Evolutionary conservation across 2,888 invertebrate genomes (phyloP), one percentile per base, ranked within the genome.

Genomic region (Gortyna flavago): DNA sequence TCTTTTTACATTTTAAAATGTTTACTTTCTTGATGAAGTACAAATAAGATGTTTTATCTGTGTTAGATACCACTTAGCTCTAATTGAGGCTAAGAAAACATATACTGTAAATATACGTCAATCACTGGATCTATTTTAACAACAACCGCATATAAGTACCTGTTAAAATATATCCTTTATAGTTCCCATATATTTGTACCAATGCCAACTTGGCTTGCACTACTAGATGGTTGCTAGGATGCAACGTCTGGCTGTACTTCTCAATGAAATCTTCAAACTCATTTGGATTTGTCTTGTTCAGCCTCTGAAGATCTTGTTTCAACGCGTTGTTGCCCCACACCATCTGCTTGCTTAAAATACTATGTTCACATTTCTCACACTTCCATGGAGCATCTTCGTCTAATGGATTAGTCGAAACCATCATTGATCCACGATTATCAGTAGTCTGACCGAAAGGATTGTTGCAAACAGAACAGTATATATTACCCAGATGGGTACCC

Each of bases 151-250:
- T 70, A 84, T 41, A 57, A 87, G 88, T 93, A 97, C 97, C 97
- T 90, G 96, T 89, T 86, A 97, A 93, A 54, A 90, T 89, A 88
- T 96, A 97, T 86, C 97, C 97, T 77, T 97, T 95, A 11, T 95
- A 93, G 92, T 97, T 97, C 79, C 98, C 98, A 90, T 98, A 98
- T 83, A 98, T 96, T 92, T 98, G 98, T 69, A 97, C 95, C 57
- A 98, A 93, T 6, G 97, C 97, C 90, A 98, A 97, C 90, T 98
- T 98, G 1, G 97, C 97, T 90, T 98, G 97, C 32, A 98, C 92
- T 0, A 98, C 95, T 86, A 98, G 97, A 88, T 97, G 97, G 88
- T 98, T 98, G 62, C 95, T 97, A 1, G 97, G 97, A 91, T 98
- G 98, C 75, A 98, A 91, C 11, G 97, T 97, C 75, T 97, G 96